phyloP scores from a whole-genome alignment of 1,140 invertebrate species.

The Diorhabda elongata region DNA sequence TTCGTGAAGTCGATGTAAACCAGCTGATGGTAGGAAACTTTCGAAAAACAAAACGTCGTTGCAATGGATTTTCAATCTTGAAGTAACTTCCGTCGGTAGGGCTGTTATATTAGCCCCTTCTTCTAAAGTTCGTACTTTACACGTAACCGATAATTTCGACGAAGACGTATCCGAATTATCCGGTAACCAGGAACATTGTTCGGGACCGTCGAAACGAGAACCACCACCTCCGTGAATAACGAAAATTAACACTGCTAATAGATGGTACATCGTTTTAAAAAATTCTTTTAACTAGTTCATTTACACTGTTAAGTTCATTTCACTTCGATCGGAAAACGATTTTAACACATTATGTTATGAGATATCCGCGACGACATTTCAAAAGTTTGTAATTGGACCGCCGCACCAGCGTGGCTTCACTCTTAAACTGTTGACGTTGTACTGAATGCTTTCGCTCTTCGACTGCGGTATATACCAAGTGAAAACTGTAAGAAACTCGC shows the following conservation, averaged over 20 bases:
- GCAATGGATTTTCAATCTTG: constrained; percentile 67
- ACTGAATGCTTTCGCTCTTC: constrained; percentile 31
- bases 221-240: constrained; percentile 13
- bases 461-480: constrained; percentile 38
- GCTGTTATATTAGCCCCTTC: constrained; percentile 55
- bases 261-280: constrained; percentile 30
- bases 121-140: constrained; percentile 66
- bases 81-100: constrained; percentile 66
- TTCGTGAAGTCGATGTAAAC: constrained; percentile 67
- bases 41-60: constrained; percentile 75
- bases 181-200: constrained; percentile 56
- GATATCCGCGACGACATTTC: background rate
- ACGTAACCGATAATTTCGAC: constrained; percentile 54
- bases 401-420: constrained; percentile 20
- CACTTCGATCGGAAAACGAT: background rate
- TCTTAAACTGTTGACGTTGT: constrained; percentile 29
- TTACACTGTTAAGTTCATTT: constrained; percentile 9
- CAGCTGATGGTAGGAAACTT: constrained; percentile 66
- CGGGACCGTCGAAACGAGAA: constrained; percentile 37
- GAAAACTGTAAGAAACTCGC: constrained; percentile 16
- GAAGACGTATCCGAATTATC: constrained; percentile 59
- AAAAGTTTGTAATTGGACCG: constrained; percentile 10
- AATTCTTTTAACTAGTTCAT: background rate
- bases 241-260: constrained; percentile 24
- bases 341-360: background rate